Base-by-base conservation (phyloP, 2,888 invertebrate species). In the Lasioglossum villosulum region DNA sequence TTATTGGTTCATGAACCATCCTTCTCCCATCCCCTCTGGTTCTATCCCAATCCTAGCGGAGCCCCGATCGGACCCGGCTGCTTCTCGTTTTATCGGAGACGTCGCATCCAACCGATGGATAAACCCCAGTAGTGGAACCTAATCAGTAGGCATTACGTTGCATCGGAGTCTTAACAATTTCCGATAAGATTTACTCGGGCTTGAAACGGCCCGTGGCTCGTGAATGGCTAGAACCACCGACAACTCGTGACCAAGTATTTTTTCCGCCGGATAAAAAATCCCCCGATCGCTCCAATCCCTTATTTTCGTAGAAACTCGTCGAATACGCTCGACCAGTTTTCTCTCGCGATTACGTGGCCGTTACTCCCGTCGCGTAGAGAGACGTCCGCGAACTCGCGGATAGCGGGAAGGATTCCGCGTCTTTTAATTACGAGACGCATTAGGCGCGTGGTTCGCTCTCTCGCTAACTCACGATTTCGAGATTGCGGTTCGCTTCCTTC, bases 101-200 rank as follows among this genome's bases (percentile, higher is more conserved):
- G 83, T 75, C 80, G 87, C 73, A 79, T 80, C 66, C 86, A 78
- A 74, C 27, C 59, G 82, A 86, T 37, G 42, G 75, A 30, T 68
- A 48, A 72, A 48, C 12, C n/a, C 56, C 45, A 70, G 83, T n/a
- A n/a, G 76, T 70, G 75, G 83, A 83, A 72, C 75, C 88, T 88
- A 88, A 88, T 88, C 88, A 81, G 88, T 88, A 88, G 88, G 86
- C 83, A 88, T 86, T 88, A 81, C 88, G 81, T 86, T 77, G 88
- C 83, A 68, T 39, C 78, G 75, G 39, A 39, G 75, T 75, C 80
- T 86, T 88, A 86, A 88, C 85, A 82, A 85, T 88, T 85, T 88
- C 88, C 87, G 83, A 87, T 86, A 86, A 83, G 87, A 86, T 87
- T 86, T 86, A 83, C 86, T 74, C 27, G 12, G 56, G 56, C 73